Percentiles rank a stretch among this genome's conserved stretches.
Evolutionary conservation across 1,140 invertebrate genomes (phyloP).

Genomic region (Orius insidiosus): DNA sequence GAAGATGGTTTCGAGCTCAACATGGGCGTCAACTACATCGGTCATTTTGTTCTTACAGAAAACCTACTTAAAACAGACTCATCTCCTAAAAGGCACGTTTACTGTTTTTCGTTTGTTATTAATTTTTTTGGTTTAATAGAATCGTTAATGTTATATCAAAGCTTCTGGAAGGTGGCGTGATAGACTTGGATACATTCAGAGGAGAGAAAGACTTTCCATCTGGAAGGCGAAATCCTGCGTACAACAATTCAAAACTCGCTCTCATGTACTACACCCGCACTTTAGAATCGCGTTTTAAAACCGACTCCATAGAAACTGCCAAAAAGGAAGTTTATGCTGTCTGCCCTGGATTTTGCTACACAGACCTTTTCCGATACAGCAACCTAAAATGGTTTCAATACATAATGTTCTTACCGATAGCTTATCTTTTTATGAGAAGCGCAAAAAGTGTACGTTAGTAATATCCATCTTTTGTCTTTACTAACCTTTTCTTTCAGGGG

Average conservation of each 20-base stretch:
- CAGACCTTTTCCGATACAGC: constrained; percentile 51
- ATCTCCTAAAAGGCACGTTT: constrained; percentile 39
- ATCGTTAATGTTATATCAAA: constrained; percentile 37
- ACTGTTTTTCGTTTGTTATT: constrained; percentile 24
- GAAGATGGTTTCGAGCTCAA: constrained; percentile 71
- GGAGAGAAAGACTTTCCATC: constrained; percentile 30
- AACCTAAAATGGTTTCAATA: constrained; percentile 50
- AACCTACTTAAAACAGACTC: constrained; percentile 48
- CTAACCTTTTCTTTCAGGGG: constrained; percentile 40
- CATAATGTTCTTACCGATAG: constrained; percentile 45
- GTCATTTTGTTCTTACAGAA: constrained; percentile 71
- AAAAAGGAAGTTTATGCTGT: constrained; percentile 43
- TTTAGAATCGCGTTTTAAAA: no score
- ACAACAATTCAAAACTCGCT: constrained; percentile 51
- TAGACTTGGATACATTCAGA: constrained; percentile 56
- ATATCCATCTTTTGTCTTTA: not conserved
- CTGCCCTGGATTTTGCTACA: constrained; percentile 74
- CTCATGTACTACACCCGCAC: no score
- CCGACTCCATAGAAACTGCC: no score
- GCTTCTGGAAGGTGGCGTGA: constrained; percentile 38
- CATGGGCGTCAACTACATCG: constrained; percentile 62
- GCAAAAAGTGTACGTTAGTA: constrained; percentile 29
- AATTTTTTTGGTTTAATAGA: constrained; percentile 25
- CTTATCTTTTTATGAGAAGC: constrained; percentile 49
- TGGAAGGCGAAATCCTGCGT: constrained; percentile 41